These are phyloP conservation scores for Pogoniulus pusillus DNA, from an alignment of 2,797 vertebrate genomes.

Conservation along the genomic window DNA sequence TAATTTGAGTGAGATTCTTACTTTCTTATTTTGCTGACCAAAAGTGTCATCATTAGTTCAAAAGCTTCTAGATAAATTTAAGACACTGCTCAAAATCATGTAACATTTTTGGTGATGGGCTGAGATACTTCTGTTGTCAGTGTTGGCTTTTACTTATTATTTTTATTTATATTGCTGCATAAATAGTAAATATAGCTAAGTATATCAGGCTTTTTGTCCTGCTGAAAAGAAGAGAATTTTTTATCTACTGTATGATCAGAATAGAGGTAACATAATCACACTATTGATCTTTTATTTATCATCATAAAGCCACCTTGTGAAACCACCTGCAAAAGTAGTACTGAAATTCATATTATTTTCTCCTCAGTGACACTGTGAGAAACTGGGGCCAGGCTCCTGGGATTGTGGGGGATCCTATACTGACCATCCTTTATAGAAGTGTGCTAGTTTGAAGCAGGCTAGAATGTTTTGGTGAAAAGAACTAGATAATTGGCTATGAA, in stretches of 20 bases:
- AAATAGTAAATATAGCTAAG: neutral
- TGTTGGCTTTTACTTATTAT: neutral
- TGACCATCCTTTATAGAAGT: rapidly evolving
- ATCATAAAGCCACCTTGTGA: neutral
- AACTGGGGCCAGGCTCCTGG: neutral
- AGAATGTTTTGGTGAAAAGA: too few species aligned
- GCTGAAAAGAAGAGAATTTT: neutral
- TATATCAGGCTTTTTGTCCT: neutral
- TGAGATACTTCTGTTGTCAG: neutral
- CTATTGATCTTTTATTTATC: neutral
- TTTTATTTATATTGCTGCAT: neutral
- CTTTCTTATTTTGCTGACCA: neutral
- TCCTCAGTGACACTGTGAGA: neutral
- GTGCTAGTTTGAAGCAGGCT: too few species aligned
- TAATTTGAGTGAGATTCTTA: neutral
- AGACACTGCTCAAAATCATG: neutral
- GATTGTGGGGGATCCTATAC: neutral
- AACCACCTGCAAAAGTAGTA: neutral
- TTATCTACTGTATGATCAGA: neutral
- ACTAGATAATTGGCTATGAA: too few species aligned
- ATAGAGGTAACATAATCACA: neutral
- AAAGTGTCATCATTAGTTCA: neutral
- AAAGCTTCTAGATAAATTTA: neutral
- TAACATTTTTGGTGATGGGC: neutral
- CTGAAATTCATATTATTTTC: neutral